A percentile compares a stretch with the other conserved stretches of the same genome.
phyloP scores from a whole-genome alignment of 2,113 vertebrate genomes.

The Tragelaphus scriptus region DNA sequence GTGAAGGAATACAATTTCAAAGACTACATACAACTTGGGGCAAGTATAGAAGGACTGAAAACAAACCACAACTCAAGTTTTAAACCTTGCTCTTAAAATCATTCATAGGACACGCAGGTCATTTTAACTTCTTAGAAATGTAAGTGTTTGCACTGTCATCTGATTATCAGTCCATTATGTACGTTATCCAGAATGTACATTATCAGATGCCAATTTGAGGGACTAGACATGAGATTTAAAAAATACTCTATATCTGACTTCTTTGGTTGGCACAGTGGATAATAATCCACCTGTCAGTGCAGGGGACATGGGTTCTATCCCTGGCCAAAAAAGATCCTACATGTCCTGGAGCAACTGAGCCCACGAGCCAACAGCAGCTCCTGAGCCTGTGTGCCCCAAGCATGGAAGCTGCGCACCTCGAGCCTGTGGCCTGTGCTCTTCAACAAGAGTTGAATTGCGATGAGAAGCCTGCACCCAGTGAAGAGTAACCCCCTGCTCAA shows the following conservation, averaged over 20 bases:
- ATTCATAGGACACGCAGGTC: constrained; percentile 9
- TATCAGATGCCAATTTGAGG: not conserved
- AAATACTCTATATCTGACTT: not conserved
- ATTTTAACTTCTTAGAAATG: not conserved
- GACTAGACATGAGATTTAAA: not conserved
- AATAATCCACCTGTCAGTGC: not conserved
- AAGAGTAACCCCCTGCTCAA: not conserved
- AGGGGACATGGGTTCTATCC: not conserved
- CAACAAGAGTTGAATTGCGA: not conserved
- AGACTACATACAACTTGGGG: constrained; percentile 29
- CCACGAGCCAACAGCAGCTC: not conserved
- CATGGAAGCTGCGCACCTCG: fast-evolving
- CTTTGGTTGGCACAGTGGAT: not conserved
- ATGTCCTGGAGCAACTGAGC: not conserved
- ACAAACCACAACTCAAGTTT: constrained; percentile 36
- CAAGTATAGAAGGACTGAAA: not conserved
- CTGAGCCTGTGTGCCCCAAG: not conserved
- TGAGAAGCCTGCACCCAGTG: not conserved
- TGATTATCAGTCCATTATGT: not conserved
- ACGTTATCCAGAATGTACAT: not conserved
- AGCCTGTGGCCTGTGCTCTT: not conserved
- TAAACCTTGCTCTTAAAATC: constrained; percentile 35
- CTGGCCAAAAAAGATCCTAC: not conserved
- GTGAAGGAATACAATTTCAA: constrained; percentile 17
- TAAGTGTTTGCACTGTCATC: not conserved